Conservation (phyloP, 2,113 vertebrate species). For the Etheostoma cragini region DNA sequence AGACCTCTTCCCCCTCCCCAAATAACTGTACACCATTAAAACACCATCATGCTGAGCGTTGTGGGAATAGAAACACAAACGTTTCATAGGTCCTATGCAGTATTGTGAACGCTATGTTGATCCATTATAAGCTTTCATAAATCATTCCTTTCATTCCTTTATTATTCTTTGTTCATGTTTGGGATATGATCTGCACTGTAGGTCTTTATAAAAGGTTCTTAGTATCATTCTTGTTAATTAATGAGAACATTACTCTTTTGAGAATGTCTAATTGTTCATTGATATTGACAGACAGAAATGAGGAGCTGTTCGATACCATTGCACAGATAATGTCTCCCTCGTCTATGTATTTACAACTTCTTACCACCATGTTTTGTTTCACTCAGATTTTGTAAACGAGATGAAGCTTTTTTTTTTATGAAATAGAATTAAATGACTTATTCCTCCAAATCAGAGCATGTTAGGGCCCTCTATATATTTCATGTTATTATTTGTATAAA, state of each 20-base stretch:
- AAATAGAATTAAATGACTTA: background rate
- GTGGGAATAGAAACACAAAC: background rate
- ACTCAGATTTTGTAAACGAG: conserved; percentile 6
- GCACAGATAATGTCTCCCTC: background rate
- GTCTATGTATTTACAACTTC: conserved; percentile 25
- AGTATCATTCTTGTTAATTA: background rate
- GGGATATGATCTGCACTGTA: background rate
- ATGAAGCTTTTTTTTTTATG: background rate
- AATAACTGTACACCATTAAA: background rate
- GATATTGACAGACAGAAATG: background rate
- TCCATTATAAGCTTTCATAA: background rate
- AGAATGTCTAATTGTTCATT: background rate
- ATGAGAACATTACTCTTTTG: background rate
- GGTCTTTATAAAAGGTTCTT: background rate
- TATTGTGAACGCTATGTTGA: background rate
- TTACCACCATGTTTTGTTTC: background rate
- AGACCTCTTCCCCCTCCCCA: background rate
- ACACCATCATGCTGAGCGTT: background rate
- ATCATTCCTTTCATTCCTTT: conserved; percentile 1
- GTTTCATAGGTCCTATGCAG: background rate
- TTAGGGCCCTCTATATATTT: background rate
- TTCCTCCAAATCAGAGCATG: background rate
- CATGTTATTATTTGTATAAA: conserved; percentile 8
- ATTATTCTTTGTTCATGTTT: background rate
- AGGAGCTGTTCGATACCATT: background rate